A percentile compares a stretch with the other conserved stretches of the same genome.
Evolutionary conservation across 2,797 vertebrate species (phyloP).

Genomic region (Coreius guichenoti): DNA sequence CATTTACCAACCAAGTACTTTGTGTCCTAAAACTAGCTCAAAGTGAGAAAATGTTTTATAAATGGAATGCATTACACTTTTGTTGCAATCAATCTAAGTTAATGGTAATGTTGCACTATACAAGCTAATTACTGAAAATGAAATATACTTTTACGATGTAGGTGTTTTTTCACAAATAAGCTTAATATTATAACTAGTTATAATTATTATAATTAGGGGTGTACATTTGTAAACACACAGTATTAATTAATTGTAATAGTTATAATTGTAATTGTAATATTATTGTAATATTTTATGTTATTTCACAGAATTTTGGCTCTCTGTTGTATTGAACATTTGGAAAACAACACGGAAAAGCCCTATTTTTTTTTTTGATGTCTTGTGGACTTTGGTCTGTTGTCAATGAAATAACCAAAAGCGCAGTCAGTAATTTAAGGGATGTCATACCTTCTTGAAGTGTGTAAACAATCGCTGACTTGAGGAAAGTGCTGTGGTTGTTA

Average conservation of each 20-base stretch:
- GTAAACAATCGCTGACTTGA: slow-evolving; percentile 66
- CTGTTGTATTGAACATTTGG: background rate
- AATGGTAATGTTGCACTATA: background rate
- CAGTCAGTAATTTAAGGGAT: background rate
- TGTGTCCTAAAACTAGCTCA: background rate
- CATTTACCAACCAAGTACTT: background rate
- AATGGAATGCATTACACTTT: background rate
- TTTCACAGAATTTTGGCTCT: background rate
- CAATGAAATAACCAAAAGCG: background rate
- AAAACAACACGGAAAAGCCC: background rate
- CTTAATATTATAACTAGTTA: background rate
- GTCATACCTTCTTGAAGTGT: slow-evolving; percentile 70
- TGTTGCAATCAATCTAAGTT: background rate
- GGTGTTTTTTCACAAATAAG: background rate
- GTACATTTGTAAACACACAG: background rate
- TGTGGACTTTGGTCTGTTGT: background rate
- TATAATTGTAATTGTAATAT: too few species aligned
- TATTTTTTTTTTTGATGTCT: background rate
- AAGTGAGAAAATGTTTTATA: background rate
- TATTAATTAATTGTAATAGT: background rate
- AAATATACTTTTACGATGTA: background rate
- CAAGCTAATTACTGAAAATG: background rate
- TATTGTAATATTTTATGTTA: too few species aligned
- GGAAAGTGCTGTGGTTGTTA: slow-evolving; percentile 39
- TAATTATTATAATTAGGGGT: too few species aligned